Percentiles rank a stretch among this genome's conserved stretches.
Evolutionary conservation across 2,888 invertebrate genomes (phyloP).

Genomic region (Aquatica leii): DNA sequence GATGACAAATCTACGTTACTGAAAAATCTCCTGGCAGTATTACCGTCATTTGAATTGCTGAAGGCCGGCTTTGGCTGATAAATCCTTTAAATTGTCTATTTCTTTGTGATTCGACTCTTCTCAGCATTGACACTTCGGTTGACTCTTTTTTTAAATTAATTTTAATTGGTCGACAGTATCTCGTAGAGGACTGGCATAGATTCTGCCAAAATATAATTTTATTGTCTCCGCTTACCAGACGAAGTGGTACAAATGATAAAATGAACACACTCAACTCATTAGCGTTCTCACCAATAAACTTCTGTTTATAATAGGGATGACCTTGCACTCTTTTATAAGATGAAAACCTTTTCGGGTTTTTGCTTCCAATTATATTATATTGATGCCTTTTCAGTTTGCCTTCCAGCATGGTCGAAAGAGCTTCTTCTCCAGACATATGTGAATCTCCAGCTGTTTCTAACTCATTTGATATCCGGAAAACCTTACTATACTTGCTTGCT

Average conservation of each 20-base stretch:
- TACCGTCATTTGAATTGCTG: too few relatives aligned
- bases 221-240: too few relatives aligned
- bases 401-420: constrained; percentile 43
- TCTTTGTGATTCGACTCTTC: constrained; percentile 27
- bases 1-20: too few relatives aligned
- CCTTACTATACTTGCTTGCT: constrained; percentile 28
- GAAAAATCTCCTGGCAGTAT: too few relatives aligned
- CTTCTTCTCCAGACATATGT: constrained; percentile 42
- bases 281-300: constrained; percentile 40
- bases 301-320: constrained; percentile 31
- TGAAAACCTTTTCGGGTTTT: constrained; percentile 44
- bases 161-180: constrained; percentile 48
- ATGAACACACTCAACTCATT: too few relatives aligned
- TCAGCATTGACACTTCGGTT: constrained; percentile 36
- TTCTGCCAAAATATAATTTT: constrained; percentile 52
- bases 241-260: too few relatives aligned
- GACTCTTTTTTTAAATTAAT: constrained; percentile 48
- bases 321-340: constrained; percentile 44
- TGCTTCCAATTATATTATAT: constrained; percentile 44
- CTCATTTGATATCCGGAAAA: constrained; percentile 19
- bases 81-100: constrained; percentile 25
- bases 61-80: constrained; percentile 13
- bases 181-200: constrained; percentile 44
- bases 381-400: constrained; percentile 44
- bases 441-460: too few relatives aligned